These are phyloP conservation scores for Alfaro cultratus DNA, from an alignment of 2,797 vertebrate species.

Conservation along the genomic window DNA sequence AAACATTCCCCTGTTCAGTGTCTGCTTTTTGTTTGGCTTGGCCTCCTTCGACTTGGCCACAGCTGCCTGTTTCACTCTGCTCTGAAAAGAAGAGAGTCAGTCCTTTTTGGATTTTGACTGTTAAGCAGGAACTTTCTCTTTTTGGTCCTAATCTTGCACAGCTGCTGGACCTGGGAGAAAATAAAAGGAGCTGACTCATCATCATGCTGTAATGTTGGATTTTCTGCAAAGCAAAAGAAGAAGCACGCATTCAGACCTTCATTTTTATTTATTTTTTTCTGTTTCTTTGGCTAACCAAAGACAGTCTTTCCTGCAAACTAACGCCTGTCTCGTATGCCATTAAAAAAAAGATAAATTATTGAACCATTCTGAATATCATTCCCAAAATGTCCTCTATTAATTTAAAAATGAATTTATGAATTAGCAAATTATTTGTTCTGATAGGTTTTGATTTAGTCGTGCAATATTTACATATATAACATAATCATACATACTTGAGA, in stretches of 20 bases:
- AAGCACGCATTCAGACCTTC: not conserved
- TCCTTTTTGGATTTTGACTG: slow-evolving; percentile 47
- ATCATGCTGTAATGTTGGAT: slow-evolving; percentile 1
- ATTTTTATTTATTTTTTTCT: not conserved
- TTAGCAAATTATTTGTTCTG: not conserved
- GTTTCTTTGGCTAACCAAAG: slow-evolving; percentile 12
- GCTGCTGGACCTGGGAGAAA: slow-evolving; percentile 39
- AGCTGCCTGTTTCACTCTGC: slow-evolving; percentile 53
- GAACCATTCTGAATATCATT: not conserved
- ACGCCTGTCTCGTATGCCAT: slow-evolving; percentile 5
- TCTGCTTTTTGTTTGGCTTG: slow-evolving; percentile 65
- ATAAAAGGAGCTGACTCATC: slow-evolving; percentile 26
- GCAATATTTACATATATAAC: not conserved
- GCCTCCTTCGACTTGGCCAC: slow-evolving; percentile 51
- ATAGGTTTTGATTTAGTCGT: not conserved
- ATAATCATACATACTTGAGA: not conserved
- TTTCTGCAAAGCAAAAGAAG: slow-evolving; percentile 3
- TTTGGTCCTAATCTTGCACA: slow-evolving; percentile 46
- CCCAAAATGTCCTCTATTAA: not conserved
- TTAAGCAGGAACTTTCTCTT: slow-evolving; percentile 55
- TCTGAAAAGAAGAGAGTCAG: slow-evolving; percentile 43
- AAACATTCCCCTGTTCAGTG: slow-evolving; percentile 74
- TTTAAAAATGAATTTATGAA: not conserved
- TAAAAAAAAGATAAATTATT: not conserved
- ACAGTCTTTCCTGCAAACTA: not conserved